phyloP scores from a whole-genome alignment of 2,797 vertebrate species.

The Cynodonichthys magdalenae region DNA sequence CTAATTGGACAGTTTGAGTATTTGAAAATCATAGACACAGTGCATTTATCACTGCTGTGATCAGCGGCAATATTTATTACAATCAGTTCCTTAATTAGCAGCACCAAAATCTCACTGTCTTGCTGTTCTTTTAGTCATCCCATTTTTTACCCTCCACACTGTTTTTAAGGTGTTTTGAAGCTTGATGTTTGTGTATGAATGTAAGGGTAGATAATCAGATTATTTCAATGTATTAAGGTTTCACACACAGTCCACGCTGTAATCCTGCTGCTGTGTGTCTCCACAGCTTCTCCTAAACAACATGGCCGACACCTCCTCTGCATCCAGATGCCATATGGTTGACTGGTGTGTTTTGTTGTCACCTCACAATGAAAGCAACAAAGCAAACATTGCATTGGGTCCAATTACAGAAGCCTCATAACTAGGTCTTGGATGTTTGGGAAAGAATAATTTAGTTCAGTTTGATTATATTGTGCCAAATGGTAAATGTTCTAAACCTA shows the following conservation, averaged over 20 bases:
- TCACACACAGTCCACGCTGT: slow-evolving; percentile 64
- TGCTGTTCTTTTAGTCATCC: slow-evolving; percentile 22
- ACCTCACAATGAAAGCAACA: slow-evolving; percentile 43
- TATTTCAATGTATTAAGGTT: slow-evolving; percentile 80
- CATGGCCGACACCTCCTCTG: slow-evolving; percentile 46
- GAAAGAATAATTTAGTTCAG: not conserved
- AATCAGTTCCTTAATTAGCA: slow-evolving; percentile 25
- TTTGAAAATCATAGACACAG: slow-evolving; percentile 1
- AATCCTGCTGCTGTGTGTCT: slow-evolving; percentile 36
- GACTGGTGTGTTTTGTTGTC: slow-evolving; percentile 51
- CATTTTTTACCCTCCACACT: not conserved
- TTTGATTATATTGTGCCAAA: too few species aligned
- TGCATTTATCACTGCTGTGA: slow-evolving; percentile 7
- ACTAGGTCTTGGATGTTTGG: slow-evolving; percentile 15
- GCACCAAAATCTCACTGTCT: slow-evolving; percentile 1
- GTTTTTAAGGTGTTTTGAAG: slow-evolving; percentile 25
- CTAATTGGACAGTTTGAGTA: slow-evolving; percentile 12
- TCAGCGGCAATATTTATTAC: slow-evolving; percentile 12
- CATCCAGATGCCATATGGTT: slow-evolving; percentile 47
- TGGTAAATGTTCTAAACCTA: too few species aligned
- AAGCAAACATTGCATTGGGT: slow-evolving; percentile 44
- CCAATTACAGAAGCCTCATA: slow-evolving; percentile 39
- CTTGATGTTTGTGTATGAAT: slow-evolving; percentile 3
- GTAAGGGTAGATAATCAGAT: slow-evolving; percentile 78
- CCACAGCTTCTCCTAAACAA: slow-evolving; percentile 48